These are phyloP conservation scores for Spisula subtruncata DNA, from an alignment of 2,888 invertebrate genomes.

Conservation along the genomic window DNA sequence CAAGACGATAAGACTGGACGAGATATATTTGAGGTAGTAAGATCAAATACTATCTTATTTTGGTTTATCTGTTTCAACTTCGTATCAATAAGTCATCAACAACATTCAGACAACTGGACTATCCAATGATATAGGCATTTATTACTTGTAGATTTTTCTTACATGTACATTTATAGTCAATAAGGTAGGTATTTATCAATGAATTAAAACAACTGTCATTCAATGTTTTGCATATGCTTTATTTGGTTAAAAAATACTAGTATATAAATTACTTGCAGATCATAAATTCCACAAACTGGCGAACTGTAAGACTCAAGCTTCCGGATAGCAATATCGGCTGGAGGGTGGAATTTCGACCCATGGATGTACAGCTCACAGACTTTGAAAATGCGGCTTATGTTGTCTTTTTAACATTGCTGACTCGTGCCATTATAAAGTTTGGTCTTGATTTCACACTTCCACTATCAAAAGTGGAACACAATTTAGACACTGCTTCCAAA, in stretches of 20 bases:
- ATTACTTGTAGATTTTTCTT: no score
- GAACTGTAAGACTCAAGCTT: constrained; percentile 98
- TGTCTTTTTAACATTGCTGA: constrained; percentile 99
- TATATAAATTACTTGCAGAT: constrained; percentile 90
- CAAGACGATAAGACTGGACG: neutral
- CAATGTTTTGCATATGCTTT: no score
- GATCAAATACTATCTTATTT: no score
- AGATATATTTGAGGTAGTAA: constrained; percentile 16
- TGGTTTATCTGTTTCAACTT: no score
- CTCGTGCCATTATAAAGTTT: constrained; percentile 98
- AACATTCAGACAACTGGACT: no score
- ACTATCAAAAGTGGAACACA: constrained; percentile 97
- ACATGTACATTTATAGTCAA: no score
- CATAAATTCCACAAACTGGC: constrained; percentile 99
- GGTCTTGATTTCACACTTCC: constrained; percentile 98
- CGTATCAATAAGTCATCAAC: no score
- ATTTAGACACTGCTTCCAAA: constrained; percentile 98
- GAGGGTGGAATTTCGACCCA: constrained; percentile 99
- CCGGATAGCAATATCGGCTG: constrained; percentile 99
- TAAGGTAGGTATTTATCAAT: neutral
- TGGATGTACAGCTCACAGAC: constrained; percentile 96
- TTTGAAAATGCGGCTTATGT: constrained; percentile 99
- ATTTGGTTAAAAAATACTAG: no score
- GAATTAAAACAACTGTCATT: neutral
- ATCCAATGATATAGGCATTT: no score